Evolutionary conservation across 2,888 invertebrate genomes (phyloP).

Genomic region (Encarsia formosa): DNA sequence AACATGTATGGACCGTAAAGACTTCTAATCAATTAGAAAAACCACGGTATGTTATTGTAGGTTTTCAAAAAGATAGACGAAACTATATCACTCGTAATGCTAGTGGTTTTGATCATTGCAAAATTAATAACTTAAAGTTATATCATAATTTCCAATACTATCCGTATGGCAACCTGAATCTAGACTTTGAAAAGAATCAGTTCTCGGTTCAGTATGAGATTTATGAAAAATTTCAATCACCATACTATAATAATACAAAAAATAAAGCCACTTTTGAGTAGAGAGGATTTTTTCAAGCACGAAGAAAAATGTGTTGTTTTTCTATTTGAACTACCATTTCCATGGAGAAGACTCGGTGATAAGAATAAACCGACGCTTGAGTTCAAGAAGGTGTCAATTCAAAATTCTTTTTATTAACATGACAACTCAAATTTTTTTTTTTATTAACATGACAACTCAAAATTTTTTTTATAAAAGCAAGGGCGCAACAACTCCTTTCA

Average conservation of each 20-base stretch:
- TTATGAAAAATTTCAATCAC: conserved; percentile 29
- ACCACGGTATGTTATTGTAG: background rate
- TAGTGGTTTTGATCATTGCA: background rate
- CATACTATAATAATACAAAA: conserved; percentile 10
- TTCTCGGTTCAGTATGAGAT: conserved; percentile 15
- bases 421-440: no score
- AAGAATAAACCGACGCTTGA: no score
- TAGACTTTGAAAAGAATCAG: background rate
- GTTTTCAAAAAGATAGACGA: background rate
- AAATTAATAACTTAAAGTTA: background rate
- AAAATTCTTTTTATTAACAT: no score
- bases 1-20: conserved; percentile 27
- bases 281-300: no score
- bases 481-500: no score
- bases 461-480: no score
- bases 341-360: no score
- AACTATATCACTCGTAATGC: background rate
- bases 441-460: no score
- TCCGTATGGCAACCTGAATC: background rate
- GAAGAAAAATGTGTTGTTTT: no score
- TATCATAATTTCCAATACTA: background rate
- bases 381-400: no score
- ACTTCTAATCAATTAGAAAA: background rate
- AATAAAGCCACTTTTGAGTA: no score
- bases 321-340: no score